A percentile compares a stretch with the other conserved stretches of the same genome.
These are phyloP conservation scores for Trichopoda pennipes DNA, from an alignment of 2,888 invertebrate species.

Conservation along the genomic window DNA sequence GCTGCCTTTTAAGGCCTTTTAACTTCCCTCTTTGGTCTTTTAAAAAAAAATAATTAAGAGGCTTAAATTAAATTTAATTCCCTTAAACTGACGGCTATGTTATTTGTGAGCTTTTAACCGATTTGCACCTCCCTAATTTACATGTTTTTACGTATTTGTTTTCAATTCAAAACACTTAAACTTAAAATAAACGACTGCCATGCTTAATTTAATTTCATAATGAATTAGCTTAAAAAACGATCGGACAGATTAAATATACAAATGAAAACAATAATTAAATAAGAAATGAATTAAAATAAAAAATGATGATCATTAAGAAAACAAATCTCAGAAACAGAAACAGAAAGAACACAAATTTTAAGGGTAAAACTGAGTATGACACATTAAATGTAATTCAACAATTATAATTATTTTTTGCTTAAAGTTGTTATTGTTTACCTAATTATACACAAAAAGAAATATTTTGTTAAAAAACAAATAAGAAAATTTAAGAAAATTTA, in stretches of 20 bases:
- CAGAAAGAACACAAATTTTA: slow-evolving; percentile 16
- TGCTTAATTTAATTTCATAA: slow-evolving; percentile 53
- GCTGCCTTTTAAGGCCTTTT: too few relatives aligned
- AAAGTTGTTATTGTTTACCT: slow-evolving; percentile 5
- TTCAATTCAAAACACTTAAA: not conserved
- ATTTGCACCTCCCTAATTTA: not conserved
- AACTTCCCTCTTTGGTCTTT: too few relatives aligned
- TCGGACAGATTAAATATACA: slow-evolving; percentile 42
- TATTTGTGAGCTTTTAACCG: not conserved
- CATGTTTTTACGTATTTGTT: not conserved
- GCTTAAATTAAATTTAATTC: too few relatives aligned
- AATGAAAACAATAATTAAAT: slow-evolving; percentile 46
- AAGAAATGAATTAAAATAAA: slow-evolving; percentile 28
- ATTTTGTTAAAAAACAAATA: not conserved
- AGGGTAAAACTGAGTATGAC: slow-evolving; percentile 39
- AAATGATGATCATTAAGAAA: slow-evolving; percentile 9
- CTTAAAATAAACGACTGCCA: slow-evolving; percentile 13
- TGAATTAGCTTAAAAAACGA: slow-evolving; percentile 32
- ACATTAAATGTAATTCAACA: slow-evolving; percentile 35
- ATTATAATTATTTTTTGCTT: slow-evolving; percentile 8
- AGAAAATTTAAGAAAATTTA: too few relatives aligned
- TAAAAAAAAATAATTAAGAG: too few relatives aligned
- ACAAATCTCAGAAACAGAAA: not conserved
- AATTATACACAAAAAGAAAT: slow-evolving; percentile 6
- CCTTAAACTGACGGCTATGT: too few relatives aligned